Evolutionary conservation across 2,888 invertebrate species (phyloP).

Genomic region (Caenorhabditis parvicauda): DNA sequence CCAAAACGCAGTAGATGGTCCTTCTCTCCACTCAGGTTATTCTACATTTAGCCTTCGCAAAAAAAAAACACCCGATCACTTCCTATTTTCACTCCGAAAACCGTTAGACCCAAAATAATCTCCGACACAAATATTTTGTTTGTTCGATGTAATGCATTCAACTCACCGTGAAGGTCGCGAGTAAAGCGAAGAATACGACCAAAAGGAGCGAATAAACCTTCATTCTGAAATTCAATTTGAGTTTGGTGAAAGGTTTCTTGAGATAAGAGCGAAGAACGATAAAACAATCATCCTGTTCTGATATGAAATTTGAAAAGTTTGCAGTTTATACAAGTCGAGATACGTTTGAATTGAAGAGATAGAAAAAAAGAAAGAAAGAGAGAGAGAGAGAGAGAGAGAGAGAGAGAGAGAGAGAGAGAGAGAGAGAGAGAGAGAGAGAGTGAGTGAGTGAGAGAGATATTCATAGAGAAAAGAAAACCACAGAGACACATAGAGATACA

Average conservation of each 20-base stretch:
- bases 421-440: conserved; percentile 4
- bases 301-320: background rate
- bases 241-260: too few species aligned
- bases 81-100: too few species aligned
- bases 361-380: background rate
- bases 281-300: background rate
- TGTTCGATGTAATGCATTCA: background rate
- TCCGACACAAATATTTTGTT: too few species aligned
- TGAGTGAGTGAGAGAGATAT: conserved; percentile 4
- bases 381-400: conserved; percentile 3
- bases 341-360: too few species aligned
- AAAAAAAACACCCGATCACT: too few species aligned
- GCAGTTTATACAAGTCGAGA: background rate
- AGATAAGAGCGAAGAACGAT: background rate
- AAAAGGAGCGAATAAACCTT: conserved; percentile 22
- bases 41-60: too few species aligned
- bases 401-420: conserved; percentile 11
- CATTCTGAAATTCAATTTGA: conserved; percentile 13
- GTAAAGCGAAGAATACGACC: conserved; percentile 17
- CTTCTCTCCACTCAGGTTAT: too few species aligned
- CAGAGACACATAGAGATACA: too few species aligned
- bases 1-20: too few species aligned
- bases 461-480: too few species aligned
- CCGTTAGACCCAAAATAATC: background rate
- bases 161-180: conserved; percentile 20